phyloP scores from a whole-genome alignment of 2,797 vertebrate species.

The Rhinatrema bivittatum region DNA sequence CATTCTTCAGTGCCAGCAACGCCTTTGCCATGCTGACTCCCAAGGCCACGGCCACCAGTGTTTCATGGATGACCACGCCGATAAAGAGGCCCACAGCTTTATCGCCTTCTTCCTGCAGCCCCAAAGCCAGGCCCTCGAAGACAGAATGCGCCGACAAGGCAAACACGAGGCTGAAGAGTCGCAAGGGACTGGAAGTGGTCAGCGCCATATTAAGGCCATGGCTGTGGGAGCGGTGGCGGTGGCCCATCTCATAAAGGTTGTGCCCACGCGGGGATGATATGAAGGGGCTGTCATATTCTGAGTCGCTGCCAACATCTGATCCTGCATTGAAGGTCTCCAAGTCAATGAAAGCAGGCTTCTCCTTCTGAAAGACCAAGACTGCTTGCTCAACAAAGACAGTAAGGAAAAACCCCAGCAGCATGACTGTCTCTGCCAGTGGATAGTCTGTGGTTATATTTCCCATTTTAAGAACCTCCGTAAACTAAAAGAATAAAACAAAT shows the following conservation, averaged over 20 bases:
- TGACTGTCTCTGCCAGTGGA: constrained; percentile 81
- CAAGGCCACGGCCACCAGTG: constrained; percentile 73
- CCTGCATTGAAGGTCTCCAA: constrained; percentile 86
- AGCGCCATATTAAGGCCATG: constrained; percentile 53
- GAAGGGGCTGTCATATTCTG: constrained; percentile 85
- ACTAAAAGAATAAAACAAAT: constrained; percentile 52
- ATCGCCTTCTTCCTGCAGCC: constrained; percentile 73
- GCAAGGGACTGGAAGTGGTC: constrained; percentile 57
- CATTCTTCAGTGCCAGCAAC: constrained; percentile 59
- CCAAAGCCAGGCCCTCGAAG: constrained; percentile 85
- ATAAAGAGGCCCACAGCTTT: constrained; percentile 71
- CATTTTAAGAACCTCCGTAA: constrained; percentile 56
- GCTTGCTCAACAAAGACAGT: constrained; percentile 84
- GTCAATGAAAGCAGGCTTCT: constrained; percentile 84
- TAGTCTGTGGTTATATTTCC: constrained; percentile 66
- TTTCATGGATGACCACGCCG: constrained; percentile 82
- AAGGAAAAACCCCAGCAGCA: constrained; percentile 85
- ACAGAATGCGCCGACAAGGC: constrained; percentile 81
- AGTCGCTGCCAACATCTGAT: constrained; percentile 82
- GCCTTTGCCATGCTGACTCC: constrained; percentile 79
- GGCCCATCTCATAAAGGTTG: constrained; percentile 6
- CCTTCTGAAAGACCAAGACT: constrained; percentile 75
- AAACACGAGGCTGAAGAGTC: constrained; percentile 73
- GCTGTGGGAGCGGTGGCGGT: constrained; percentile 30
- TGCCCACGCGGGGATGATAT: constrained; percentile 40